Evolutionary conservation across 2,113 vertebrate genomes (phyloP).

Genomic region (Aptenodytes patagonicus): DNA sequence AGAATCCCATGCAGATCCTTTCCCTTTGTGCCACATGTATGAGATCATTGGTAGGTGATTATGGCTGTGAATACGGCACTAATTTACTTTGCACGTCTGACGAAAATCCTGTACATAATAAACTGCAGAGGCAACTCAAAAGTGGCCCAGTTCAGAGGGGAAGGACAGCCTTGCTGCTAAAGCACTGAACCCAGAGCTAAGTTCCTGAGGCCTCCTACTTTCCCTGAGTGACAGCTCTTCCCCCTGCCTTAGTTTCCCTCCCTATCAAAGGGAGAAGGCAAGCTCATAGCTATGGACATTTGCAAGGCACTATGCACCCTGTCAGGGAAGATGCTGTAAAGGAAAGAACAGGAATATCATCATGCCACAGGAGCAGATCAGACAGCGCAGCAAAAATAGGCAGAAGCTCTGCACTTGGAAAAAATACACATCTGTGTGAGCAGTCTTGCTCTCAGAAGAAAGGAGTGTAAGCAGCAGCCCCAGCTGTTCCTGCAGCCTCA

Average conservation of each 20-base stretch:
- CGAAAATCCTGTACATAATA: slow-evolving; percentile 70
- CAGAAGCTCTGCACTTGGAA: background rate
- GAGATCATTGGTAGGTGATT: slow-evolving; percentile 75
- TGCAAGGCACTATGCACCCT: background rate
- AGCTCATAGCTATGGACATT: background rate
- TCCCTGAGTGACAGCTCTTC: background rate
- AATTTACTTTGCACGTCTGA: slow-evolving; percentile 75
- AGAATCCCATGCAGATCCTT: slow-evolving; percentile 70
- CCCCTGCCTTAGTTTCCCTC: slow-evolving; percentile 18
- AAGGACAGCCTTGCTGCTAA: background rate
- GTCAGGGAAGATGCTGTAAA: background rate
- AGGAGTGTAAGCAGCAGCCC: background rate
- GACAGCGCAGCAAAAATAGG: background rate
- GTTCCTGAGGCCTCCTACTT: background rate
- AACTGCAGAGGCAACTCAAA: slow-evolving; percentile 51
- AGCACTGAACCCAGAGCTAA: background rate
- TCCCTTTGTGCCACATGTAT: slow-evolving; percentile 72
- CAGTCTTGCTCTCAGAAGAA: background rate
- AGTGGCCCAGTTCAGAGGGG: slow-evolving; percentile 38
- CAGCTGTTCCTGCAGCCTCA: slow-evolving; percentile 5
- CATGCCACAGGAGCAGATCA: background rate
- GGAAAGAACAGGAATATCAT: background rate
- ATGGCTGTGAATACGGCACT: slow-evolving; percentile 69
- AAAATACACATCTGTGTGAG: background rate
- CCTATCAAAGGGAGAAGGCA: background rate